Evolutionary conservation across 1,140 invertebrate species (phyloP), one percentile per base, ranked within the genome.

Genomic region (Drosophila oshimai): DNA sequence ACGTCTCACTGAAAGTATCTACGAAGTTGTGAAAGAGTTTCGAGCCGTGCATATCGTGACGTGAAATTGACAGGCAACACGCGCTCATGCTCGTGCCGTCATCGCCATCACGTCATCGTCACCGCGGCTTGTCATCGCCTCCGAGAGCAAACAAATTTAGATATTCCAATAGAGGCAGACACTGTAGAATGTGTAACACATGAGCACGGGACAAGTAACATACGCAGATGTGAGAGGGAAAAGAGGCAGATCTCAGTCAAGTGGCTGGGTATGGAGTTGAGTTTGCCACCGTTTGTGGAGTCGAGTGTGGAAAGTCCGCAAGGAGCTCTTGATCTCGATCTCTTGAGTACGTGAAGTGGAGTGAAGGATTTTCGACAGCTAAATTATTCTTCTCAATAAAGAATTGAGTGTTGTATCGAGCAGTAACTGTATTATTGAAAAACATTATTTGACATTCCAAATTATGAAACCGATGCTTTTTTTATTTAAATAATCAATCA

Each of bases 41-140:
- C 46, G 57, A 67, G 54, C 44, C 29, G 29, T 65, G 67, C 53
- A 62, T 67, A 62, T 68, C 74, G 67, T 75, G 80, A 81, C 80
- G 49, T 70, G 34, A 75, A 83, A 87, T 83, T 89, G 84, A 89
- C 84, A 83, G 74, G 60, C 74, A 68, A 83, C 84, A 88, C 77
- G 81, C 78, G 83, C 37, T 58, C 26, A 9, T 7, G 24, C 28
- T n/a, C n/a, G n/a, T n/a, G n/a, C n/a, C n/a, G n/a, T n/a, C n/a
- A n/a, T n/a, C n/a, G n/a, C n/a, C n/a, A n/a, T n/a, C n/a, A n/a
- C n/a, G n/a, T n/a, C n/a, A n/a, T n/a, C 29, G 42, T 45, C 29
- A 50, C n/a, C 13, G 33, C 13, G 9, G 50, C 49, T 73, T 83
- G 78, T 83, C 78, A 83, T 76, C 78, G 73, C 78, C 73, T 75